phyloP scores from a whole-genome alignment of 2,797 vertebrate species.

The Chelonia mydas region DNA sequence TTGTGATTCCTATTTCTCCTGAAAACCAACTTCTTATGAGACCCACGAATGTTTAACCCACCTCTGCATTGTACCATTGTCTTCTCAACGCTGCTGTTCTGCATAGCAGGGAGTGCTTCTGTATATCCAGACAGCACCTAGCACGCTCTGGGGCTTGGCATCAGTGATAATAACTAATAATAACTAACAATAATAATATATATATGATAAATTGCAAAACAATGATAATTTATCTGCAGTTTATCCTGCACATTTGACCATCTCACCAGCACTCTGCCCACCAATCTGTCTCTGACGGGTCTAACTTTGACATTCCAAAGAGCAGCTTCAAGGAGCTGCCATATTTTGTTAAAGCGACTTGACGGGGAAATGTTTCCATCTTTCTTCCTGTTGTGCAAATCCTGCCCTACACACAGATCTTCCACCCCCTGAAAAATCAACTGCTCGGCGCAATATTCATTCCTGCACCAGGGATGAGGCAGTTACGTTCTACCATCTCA shows the following conservation, averaged over 20 bases:
- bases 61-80: background rate
- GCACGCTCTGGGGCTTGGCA: background rate
- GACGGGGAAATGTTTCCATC: background rate
- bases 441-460: background rate
- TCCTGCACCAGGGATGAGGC: background rate
- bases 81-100: background rate
- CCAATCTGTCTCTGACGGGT: background rate
- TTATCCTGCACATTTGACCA: background rate
- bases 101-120: background rate
- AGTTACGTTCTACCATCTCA: background rate
- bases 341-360: background rate
- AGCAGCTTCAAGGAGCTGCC: background rate
- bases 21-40: background rate
- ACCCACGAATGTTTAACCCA: background rate
- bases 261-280: background rate
- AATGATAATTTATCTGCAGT: background rate
- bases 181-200: too few relatives aligned
- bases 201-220: background rate
- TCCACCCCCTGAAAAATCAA: background rate
- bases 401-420: rapidly evolving
- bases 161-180: background rate
- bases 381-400: background rate
- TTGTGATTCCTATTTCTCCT: background rate
- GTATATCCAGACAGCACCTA: background rate
- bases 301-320: background rate